These are phyloP conservation scores for Trachelus stipa DNA, from an alignment of 2,888 invertebrate genomes.

Conservation along the genomic window DNA sequence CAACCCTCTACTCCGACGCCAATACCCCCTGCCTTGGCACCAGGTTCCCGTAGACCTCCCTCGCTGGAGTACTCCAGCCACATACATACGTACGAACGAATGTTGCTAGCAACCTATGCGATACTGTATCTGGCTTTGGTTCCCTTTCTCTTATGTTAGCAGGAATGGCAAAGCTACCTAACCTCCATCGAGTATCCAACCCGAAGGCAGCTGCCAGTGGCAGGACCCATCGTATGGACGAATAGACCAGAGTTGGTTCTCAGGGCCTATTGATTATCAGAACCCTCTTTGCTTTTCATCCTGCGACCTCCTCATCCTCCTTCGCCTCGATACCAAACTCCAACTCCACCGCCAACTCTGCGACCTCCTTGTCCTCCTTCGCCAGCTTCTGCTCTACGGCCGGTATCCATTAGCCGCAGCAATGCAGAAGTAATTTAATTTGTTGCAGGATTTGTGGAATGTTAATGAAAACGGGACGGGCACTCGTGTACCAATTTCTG, in stretches of 20 bases:
- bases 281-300: conserved; percentile 18
- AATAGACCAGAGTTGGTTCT: conserved; percentile 41
- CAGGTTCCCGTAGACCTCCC: conserved; percentile 24
- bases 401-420: conserved; percentile 58
- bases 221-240: conserved; percentile 32
- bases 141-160: background rate
- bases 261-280: conserved; percentile 52
- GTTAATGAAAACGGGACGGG: conserved; percentile 59
- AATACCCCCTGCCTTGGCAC: conserved; percentile 10
- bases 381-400: conserved; percentile 9
- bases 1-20: conserved; percentile 25
- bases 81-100: conserved; percentile 20
- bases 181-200: background rate
- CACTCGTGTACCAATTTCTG: conserved; percentile 50
- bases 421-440: conserved; percentile 63
- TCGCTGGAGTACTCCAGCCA: conserved; percentile 22
- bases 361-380: conserved; percentile 27
- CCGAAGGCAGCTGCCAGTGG: conserved; percentile 24
- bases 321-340: conserved; percentile 17
- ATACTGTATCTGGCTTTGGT: background rate
- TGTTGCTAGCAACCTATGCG: background rate
- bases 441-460: conserved; percentile 63
- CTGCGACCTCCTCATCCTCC: conserved; percentile 22
- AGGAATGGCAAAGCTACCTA: background rate
- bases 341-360: conserved; percentile 22